Evolutionary conservation across 2,888 invertebrate species (phyloP), one percentile per base, ranked within the genome.

Genomic region (Apodemia zela): DNA sequence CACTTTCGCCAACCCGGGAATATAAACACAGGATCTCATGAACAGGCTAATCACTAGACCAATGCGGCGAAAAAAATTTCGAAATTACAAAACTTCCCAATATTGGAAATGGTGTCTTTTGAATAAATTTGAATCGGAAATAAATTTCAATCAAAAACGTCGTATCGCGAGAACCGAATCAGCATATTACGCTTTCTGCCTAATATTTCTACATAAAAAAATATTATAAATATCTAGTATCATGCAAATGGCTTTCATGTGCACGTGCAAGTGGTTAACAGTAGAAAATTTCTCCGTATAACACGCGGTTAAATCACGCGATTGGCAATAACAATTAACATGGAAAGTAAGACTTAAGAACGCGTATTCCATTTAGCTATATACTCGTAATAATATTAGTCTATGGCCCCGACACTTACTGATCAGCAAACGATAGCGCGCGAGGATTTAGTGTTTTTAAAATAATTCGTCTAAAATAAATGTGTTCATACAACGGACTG

Each of bases 231-330:
- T 21, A 13, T 11, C 21, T 29, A 47, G 58, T 58, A 62, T 62
- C 62, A 58, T 62, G 45, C 29, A 62, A 58, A 62, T 45, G 13
- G 49, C 21, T 61, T 33, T 62, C 35, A 33, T 35, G 61, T 62
- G 62, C 62, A 62, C 58, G 58, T 54, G 61, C 61, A 62, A 62
- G 15, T 42, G 42, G 15, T 1, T 62, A 57, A 62, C 29, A 47
- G 38, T 57, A 45, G 57, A 62, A 29, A 62, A 21, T 49, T 49
- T 49, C 49, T 10, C 62, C 58, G 45, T 25, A 33, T 45, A 42
- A 62, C 62, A 45, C 57, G 58, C 58, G 54, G 54, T 13, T 33
- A 33, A 42, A 58, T 58, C 62, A 58, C 62, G 62, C 62, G 58
- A 62, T 62, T 29, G 25, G 15, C 13, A 59, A 33, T 58, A 62